Percentiles rank a stretch among this genome's conserved stretches.
Conservation (phyloP, 2,113 vertebrate genomes). For the Dinomys branickii region DNA sequence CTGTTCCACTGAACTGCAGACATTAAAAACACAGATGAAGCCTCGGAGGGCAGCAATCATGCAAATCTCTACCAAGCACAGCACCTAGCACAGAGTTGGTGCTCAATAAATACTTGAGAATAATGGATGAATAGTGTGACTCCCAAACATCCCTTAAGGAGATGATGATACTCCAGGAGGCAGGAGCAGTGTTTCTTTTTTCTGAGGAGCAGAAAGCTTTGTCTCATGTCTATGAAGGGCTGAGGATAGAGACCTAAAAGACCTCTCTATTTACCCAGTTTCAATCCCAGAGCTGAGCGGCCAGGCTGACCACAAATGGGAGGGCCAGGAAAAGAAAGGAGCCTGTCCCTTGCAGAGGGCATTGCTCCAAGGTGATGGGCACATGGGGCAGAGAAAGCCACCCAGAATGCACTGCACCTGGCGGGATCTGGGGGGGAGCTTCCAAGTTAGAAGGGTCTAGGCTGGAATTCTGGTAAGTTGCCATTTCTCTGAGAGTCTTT, state of each 20-base stretch:
- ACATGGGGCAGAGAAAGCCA: neutral
- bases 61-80: neutral
- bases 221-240: neutral
- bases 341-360: rapidly evolving
- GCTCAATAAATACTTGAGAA: neutral
- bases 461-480: neutral
- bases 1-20: neutral
- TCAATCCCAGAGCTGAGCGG: neutral
- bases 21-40: neutral
- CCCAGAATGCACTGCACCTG: rapidly evolving
- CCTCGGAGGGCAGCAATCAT: neutral
- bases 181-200: neutral
- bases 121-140: rapidly evolving
- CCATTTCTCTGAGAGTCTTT: neutral
- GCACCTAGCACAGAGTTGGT: neutral
- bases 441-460: neutral
- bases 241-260: neutral
- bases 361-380: neutral
- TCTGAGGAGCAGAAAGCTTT: neutral
- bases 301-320: neutral
- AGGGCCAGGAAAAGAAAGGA: neutral
- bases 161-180: rapidly evolving
- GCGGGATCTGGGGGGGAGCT: neutral
- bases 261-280: neutral
- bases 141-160: neutral